Evolutionary conservation across 2,888 invertebrate genomes (phyloP).

Genomic region (Galerucella nymphaeae): DNA sequence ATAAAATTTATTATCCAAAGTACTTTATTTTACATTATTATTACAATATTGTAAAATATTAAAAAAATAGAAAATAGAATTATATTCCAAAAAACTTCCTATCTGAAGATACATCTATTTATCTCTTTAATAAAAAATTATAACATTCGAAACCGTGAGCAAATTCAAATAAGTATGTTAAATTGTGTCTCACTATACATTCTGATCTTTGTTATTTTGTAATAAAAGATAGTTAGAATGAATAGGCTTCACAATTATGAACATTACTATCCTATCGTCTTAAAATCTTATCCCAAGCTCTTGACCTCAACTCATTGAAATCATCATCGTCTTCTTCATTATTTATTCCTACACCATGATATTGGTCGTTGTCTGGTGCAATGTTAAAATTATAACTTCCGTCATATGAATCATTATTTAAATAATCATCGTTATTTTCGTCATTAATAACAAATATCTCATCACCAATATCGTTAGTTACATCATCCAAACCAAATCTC

Average conservation of each 20-base stretch:
- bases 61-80: too few relatives aligned
- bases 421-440: neutral
- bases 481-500: neutral
- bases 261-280: neutral
- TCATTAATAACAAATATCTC: neutral
- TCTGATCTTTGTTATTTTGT: neutral
- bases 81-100: too few relatives aligned
- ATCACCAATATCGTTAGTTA: neutral
- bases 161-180: too few relatives aligned
- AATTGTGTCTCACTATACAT: too few relatives aligned
- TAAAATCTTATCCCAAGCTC: neutral
- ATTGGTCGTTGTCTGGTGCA: neutral
- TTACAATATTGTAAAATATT: too few relatives aligned
- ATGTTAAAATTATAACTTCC: neutral
- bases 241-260: neutral
- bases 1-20: too few relatives aligned
- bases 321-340: neutral
- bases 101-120: too few relatives aligned
- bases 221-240: neutral
- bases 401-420: neutral
- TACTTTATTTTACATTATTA: too few relatives aligned
- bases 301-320: neutral
- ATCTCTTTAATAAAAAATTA: too few relatives aligned
- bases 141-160: too few relatives aligned
- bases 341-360: neutral